These are phyloP conservation scores for Meliscaeva auricollis DNA, from an alignment of 2,888 invertebrate genomes.

Conservation along the genomic window DNA sequence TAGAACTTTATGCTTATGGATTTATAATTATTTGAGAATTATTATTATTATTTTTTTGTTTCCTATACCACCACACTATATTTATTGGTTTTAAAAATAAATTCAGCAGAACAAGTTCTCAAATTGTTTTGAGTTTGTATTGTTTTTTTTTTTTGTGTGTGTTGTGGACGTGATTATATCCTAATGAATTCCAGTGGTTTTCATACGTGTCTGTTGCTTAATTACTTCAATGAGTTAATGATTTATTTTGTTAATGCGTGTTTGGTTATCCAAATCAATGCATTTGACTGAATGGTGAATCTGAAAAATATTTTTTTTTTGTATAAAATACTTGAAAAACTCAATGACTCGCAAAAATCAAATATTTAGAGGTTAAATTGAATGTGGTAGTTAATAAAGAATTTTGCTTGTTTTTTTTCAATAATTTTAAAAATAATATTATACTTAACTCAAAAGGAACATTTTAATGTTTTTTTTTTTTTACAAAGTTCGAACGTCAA, in stretches of 20 bases:
- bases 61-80: not conserved
- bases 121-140: constrained; percentile 4
- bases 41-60: constrained; percentile 17
- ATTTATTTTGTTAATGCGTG: constrained; percentile 23
- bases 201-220: constrained; percentile 51
- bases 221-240: constrained; percentile 41
- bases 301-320: not conserved
- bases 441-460: not conserved
- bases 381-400: too few relatives aligned
- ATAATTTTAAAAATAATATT: too few relatives aligned
- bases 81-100: too few relatives aligned
- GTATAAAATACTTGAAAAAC: too few relatives aligned
- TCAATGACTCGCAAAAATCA: too few relatives aligned
- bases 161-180: constrained; percentile 67
- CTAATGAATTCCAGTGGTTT: constrained; percentile 74
- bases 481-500: not conserved
- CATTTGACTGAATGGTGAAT: not conserved
- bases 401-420: too few relatives aligned
- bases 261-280: constrained; percentile 3
- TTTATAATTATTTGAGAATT: constrained; percentile 58
- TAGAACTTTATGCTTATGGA: constrained; percentile 32
- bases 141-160: constrained; percentile 7
- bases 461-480: not conserved
- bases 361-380: too few relatives aligned
- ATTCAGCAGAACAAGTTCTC: too few relatives aligned